Evolutionary conservation across 2,888 invertebrate species (phyloP).

Genomic region (Candidula unifasciata): DNA sequence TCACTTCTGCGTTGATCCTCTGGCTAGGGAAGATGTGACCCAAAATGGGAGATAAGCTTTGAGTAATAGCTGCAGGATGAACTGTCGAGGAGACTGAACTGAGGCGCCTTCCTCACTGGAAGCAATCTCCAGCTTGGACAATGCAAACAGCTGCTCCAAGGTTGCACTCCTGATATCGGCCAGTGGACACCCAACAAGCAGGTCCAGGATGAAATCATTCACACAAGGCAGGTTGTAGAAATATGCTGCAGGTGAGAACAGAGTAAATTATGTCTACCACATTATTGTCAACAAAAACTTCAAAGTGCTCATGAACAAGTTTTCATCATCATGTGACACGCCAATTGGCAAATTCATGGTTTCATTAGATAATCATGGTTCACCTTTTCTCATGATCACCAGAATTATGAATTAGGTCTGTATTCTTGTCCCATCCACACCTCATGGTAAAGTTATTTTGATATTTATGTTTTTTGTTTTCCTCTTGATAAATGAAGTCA

Average conservation of each 20-base stretch:
- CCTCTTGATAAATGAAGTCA: too few species aligned
- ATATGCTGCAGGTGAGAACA: conserved; percentile 66
- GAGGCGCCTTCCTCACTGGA: conserved; percentile 47
- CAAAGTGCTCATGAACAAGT: too few species aligned
- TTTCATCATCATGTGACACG: too few species aligned
- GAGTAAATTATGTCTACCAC: too few species aligned
- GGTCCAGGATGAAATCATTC: conserved; percentile 79
- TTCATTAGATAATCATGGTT: too few species aligned
- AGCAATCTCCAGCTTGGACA: conserved; percentile 72
- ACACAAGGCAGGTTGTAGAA: conserved; percentile 78
- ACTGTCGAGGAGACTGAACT: conserved; percentile 74
- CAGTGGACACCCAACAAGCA: conserved; percentile 78
- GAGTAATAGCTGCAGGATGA: conserved; percentile 76
- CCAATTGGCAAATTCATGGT: too few species aligned
- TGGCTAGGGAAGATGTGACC: conserved; percentile 78
- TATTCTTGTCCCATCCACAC: too few species aligned
- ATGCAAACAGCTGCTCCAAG: conserved; percentile 77
- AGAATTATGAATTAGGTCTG: too few species aligned
- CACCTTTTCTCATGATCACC: too few species aligned
- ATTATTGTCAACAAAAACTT: too few species aligned
- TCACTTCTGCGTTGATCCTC: conserved; percentile 78
- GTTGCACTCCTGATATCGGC: conserved; percentile 77
- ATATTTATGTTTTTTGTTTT: too few species aligned
- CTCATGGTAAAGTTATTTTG: too few species aligned
- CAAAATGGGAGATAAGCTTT: conserved; percentile 79